A percentile compares a stretch with the other conserved stretches of the same genome.
phyloP scores from a whole-genome alignment of 2,888 invertebrate species.

The Scaptomyza polygonia region DNA sequence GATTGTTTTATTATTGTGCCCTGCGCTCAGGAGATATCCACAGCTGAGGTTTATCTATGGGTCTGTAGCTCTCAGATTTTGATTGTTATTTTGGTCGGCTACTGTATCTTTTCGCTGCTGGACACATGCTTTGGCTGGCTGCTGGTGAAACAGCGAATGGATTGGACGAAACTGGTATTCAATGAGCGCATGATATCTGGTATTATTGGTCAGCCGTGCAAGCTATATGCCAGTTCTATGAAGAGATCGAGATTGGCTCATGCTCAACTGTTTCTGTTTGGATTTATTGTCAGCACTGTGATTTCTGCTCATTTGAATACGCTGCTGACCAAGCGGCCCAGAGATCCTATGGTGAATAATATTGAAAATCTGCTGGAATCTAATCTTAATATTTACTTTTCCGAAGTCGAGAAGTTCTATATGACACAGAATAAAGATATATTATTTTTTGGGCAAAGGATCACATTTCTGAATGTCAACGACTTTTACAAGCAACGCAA shows the following conservation, averaged over 20 bases:
- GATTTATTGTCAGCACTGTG: slow-evolving; percentile 54
- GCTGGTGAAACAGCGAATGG: slow-evolving; percentile 18
- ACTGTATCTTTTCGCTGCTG: slow-evolving; percentile 50
- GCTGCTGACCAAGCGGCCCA: slow-evolving; percentile 58
- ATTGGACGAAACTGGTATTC: slow-evolving; percentile 49
- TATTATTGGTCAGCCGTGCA: slow-evolving; percentile 55
- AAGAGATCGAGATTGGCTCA: slow-evolving; percentile 49
- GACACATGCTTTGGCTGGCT: slow-evolving; percentile 43
- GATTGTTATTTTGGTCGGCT: slow-evolving; percentile 30
- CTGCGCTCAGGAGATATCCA: slow-evolving; percentile 57
- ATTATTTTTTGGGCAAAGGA: too few relatives aligned
- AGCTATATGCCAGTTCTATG: slow-evolving; percentile 24
- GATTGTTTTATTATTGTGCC: slow-evolving; percentile 62
- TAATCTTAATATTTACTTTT: slow-evolving; percentile 36
- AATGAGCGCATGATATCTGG: slow-evolving; percentile 66
- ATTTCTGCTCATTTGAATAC: slow-evolving; percentile 59
- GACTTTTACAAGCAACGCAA: slow-evolving; percentile 4
- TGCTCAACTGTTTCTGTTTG: slow-evolving; percentile 56
- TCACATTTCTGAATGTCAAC: slow-evolving; percentile 22
- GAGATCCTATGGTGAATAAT: slow-evolving; percentile 34
- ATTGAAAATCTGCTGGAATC: slow-evolving; percentile 41
- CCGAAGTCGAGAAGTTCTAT: slow-evolving; percentile 50
- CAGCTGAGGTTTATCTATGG: slow-evolving; percentile 45
- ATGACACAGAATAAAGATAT: not conserved
- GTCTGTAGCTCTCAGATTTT: slow-evolving; percentile 33